Evolutionary conservation across 2,888 invertebrate genomes (phyloP), one percentile per base, ranked within the genome.

Genomic region (Agrilus cyanescens): DNA sequence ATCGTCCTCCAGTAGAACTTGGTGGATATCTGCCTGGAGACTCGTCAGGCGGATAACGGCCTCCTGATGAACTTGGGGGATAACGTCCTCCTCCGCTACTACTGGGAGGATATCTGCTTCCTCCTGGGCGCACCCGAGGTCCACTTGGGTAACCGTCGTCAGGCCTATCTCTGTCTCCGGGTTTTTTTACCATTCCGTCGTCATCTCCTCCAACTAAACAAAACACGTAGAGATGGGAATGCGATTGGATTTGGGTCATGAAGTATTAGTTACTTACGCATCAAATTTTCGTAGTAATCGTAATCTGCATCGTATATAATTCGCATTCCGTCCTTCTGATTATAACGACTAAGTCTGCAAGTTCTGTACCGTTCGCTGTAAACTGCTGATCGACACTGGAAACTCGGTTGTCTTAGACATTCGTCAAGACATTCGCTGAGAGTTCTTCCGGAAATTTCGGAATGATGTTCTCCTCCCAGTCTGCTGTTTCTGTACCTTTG

Each of bases 201-300:
- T 53, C 52, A 30, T 56, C 53, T 30, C 54, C 53, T 38, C 61
- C 63, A 38, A 68, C 65, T 53, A 67, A 65, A 53, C 70, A 67
- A 49, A 67, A 69, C 69, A 50, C 20, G 55, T 53, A 40, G 41
- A 51, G 44, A 48, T 41, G 40, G 38, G 43, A 44, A 25, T 35
- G 15, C 15, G 38, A 14, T 39, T 31, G 7, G 12, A 33, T 40
- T 39, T 31, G 45, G 32, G 16, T 13, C 43, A 45, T 41, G 43
- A 41, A 46, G 40, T 32, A 33, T 45, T 41, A 20, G 40, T 46
- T 50, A 78, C 87, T 80, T 72, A 89, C 90, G 83, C 87, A 89
- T 88, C 40, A 90, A 73, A 69, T 89, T 89, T 68, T 91, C 90
- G 60, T 90, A 91, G 67, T 90, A 91, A 69, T 91, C 90, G 64